These are phyloP conservation scores for Pachydiplax longipennis DNA, from an alignment of 2,888 invertebrate genomes.

Conservation along the genomic window DNA sequence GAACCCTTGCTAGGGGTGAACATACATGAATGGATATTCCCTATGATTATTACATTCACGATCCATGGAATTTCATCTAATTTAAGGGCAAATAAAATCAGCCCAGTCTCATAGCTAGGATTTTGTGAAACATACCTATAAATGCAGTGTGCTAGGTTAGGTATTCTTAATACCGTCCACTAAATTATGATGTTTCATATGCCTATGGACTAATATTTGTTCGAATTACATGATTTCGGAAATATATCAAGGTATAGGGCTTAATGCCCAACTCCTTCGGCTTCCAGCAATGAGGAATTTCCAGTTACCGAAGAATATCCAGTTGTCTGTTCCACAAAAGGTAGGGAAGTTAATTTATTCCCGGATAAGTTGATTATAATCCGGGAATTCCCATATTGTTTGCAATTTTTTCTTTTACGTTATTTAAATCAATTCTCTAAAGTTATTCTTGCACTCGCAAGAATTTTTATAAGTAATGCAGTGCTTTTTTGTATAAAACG, in stretches of 20 bases:
- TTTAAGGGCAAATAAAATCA: neutral
- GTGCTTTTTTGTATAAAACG: no score
- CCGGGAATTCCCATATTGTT: no score
- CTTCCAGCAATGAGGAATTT: slow-evolving; percentile 65
- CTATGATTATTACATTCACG: neutral
- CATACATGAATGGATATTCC: neutral
- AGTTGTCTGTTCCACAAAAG: slow-evolving; percentile 74
- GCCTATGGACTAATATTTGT: neutral
- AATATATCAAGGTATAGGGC: slow-evolving; percentile 64
- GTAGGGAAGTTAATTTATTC: slow-evolving; percentile 58
- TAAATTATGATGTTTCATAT: neutral
- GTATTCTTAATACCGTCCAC: neutral
- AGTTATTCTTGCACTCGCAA: no score
- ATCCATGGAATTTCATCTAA: neutral
- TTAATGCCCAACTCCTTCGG: slow-evolving; percentile 65
- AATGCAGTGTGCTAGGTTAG: neutral
- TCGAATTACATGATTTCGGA: slow-evolving; percentile 32
- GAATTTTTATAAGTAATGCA: no score
- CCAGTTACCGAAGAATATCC: slow-evolving; percentile 60
- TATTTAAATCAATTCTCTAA: no score
- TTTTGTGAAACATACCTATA: neutral
- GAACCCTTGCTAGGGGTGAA: neutral
- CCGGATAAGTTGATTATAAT: no score
- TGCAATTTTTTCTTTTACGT: neutral
- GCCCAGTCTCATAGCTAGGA: neutral